Evolutionary conservation across 1,140 invertebrate species (phyloP), one percentile per base, ranked within the genome.

Genomic region (Melitaea cinxia): DNA sequence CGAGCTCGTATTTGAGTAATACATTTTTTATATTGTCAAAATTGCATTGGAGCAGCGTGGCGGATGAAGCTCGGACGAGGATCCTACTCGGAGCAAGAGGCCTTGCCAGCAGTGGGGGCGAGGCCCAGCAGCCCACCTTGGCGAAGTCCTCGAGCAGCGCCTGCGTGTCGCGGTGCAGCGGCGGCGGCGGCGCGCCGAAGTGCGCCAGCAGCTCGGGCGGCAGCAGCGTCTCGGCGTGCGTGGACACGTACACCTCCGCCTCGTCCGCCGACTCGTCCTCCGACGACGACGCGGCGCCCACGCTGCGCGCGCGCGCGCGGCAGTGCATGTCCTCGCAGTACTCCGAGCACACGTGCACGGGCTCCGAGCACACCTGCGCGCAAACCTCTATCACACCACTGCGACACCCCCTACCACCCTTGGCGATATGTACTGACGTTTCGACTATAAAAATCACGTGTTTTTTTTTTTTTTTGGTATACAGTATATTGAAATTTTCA

Each of bases 251-350:
- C 42, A 81, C 76, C 52, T 85, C 78, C 0, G 69, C 52, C 53
- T 80, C 69, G 28, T 69, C 68, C 0, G 65, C 75, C 2, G 77
- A 71, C 65, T 83, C 47, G 58, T 76, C 71, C 69, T 84, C 82
- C 77, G 39, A 82, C 80, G 0, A 80, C n/a, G 83, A 84, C 47
- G 82, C 68, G 5, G 83, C 83, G 39, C 85, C 83, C 9, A 83
- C 85, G 58, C 75, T 83, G 2, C 87, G 72, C 1, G 85, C 82
- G 53, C 83, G 91, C 2, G 85, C 87, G 28, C 74, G 80, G 60
- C 87, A 93, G 62, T 90, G 92, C 76, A 90, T 78, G 37, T 92
- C 91, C 19, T 86, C 80, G 68, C 91, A 92, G 39, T 75, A 83
- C 65, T 92, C 91, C 9, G 85, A 85, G 57, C 88, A 88, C n/a